These are phyloP conservation scores for Morpho achilles DNA, from an alignment of 2,888 invertebrate genomes.

Conservation along the genomic window DNA sequence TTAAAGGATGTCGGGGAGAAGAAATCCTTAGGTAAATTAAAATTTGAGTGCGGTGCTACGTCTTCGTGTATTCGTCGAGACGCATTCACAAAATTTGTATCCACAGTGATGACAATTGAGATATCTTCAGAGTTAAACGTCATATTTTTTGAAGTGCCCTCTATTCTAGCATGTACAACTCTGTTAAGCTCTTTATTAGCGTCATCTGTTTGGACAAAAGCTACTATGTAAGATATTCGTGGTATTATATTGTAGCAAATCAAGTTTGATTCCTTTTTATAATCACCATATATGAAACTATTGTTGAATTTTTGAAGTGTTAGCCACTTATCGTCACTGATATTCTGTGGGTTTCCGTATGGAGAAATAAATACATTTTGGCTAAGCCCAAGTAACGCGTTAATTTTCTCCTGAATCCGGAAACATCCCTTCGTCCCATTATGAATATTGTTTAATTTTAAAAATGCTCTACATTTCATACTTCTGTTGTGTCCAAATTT, in stretches of 20 bases:
- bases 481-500: slow-evolving; percentile 72
- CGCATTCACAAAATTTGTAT: slow-evolving; percentile 57
- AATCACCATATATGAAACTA: slow-evolving; percentile 42
- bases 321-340: slow-evolving; percentile 54
- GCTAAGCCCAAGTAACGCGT: slow-evolving; percentile 36
- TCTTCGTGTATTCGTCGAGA: slow-evolving; percentile 46
- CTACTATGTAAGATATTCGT: slow-evolving; percentile 46
- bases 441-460: slow-evolving; percentile 26
- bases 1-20: slow-evolving; percentile 83
- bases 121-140: slow-evolving; percentile 47
- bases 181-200: slow-evolving; percentile 38
- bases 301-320: slow-evolving; percentile 31
- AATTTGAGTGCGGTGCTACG: slow-evolving; percentile 81
- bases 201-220: slow-evolving; percentile 44
- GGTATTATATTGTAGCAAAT: slow-evolving; percentile 54
- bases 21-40: slow-evolving; percentile 84
- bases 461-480: slow-evolving; percentile 57
- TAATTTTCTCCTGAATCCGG: slow-evolving; percentile 47
- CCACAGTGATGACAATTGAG: slow-evolving; percentile 51
- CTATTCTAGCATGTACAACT: slow-evolving; percentile 44
- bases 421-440: slow-evolving; percentile 48
- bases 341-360: slow-evolving; percentile 51
- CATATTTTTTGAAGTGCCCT: slow-evolving; percentile 38
- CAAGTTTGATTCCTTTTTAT: slow-evolving; percentile 41
- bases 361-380: slow-evolving; percentile 47